Conservation (phyloP, 2,888 invertebrate genomes). For the Metellina segmentata region DNA sequence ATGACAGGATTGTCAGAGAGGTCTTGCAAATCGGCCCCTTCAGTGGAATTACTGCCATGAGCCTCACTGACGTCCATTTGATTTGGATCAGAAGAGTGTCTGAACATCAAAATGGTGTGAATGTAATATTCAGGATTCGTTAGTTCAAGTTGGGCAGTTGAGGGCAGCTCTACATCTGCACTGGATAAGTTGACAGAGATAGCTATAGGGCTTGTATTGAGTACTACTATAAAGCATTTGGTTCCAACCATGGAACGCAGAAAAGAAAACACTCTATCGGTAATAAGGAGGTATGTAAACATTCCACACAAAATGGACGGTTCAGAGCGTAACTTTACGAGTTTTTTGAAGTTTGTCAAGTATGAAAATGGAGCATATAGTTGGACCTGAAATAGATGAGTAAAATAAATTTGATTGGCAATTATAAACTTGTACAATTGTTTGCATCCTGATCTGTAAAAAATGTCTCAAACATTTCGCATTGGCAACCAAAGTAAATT, state of each 20-base stretch:
- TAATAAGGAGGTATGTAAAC: slow-evolving; percentile 27
- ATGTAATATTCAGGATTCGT: slow-evolving; percentile 44
- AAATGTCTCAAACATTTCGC: too few species aligned
- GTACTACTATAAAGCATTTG: slow-evolving; percentile 86
- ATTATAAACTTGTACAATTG: too few species aligned
- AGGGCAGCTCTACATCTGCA: slow-evolving; percentile 27
- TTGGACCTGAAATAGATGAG: slow-evolving; percentile 29
- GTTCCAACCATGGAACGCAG: slow-evolving; percentile 65
- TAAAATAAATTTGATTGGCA: too few species aligned
- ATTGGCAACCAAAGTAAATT: too few species aligned
- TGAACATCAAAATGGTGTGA: background rate
- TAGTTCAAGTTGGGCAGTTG: slow-evolving; percentile 55
- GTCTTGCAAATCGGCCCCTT: background rate
- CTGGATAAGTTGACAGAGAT: slow-evolving; percentile 84
- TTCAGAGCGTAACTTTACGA: slow-evolving; percentile 75
- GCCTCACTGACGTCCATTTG: background rate
- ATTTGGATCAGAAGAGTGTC: background rate
- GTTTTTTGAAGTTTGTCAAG: slow-evolving; percentile 39
- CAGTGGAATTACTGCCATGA: background rate
- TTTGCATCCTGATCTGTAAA: too few species aligned
- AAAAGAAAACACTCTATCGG: slow-evolving; percentile 71
- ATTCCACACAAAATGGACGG: slow-evolving; percentile 74
- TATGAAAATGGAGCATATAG: slow-evolving; percentile 45
- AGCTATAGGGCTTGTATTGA: slow-evolving; percentile 84
- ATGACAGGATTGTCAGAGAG: background rate